Evolutionary conservation across 1,140 invertebrate genomes (phyloP).

Genomic region (Macrobrachium nipponense): DNA sequence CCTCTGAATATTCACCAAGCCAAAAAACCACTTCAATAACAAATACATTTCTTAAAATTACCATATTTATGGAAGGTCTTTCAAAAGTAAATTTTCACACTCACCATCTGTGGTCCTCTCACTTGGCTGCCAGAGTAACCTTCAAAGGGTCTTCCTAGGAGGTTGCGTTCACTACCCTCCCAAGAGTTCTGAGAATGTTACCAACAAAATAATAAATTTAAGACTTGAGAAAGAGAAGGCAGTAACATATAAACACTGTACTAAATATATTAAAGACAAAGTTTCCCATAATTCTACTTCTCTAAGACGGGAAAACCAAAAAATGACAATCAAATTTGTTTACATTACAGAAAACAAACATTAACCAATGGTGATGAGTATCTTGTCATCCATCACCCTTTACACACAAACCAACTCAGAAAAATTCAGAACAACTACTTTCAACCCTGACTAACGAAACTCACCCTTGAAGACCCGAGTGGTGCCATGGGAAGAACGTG

Average conservation of each 20-base stretch:
- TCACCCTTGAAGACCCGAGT: slow-evolving; percentile 63
- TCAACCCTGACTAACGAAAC: slow-evolving; percentile 8
- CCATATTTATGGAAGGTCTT: not conserved
- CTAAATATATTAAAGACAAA: no score
- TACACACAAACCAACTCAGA: not conserved
- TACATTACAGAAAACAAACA: no score
- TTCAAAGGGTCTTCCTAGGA: slow-evolving; percentile 58
- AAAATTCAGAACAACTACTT: not conserved
- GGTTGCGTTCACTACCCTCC: slow-evolving; percentile 55
- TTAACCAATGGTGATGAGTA: no score
- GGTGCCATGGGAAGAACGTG: slow-evolving; percentile 57
- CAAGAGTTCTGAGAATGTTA: slow-evolving; percentile 53
- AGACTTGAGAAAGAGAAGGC: not conserved
- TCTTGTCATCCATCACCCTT: not conserved
- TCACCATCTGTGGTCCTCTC: slow-evolving; percentile 62
- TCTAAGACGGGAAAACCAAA: no score
- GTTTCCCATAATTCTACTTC: no score
- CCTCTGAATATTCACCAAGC: no score
- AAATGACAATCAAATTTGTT: no score
- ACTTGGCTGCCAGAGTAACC: slow-evolving; percentile 49
- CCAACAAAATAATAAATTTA: not conserved
- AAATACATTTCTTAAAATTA: no score
- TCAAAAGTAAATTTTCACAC: slow-evolving; percentile 23
- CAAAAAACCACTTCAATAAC: no score
- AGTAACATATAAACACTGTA: no score